Base-by-base conservation (phyloP, 1,140 invertebrate genomes). In the Berghia stephanieae region DNA sequence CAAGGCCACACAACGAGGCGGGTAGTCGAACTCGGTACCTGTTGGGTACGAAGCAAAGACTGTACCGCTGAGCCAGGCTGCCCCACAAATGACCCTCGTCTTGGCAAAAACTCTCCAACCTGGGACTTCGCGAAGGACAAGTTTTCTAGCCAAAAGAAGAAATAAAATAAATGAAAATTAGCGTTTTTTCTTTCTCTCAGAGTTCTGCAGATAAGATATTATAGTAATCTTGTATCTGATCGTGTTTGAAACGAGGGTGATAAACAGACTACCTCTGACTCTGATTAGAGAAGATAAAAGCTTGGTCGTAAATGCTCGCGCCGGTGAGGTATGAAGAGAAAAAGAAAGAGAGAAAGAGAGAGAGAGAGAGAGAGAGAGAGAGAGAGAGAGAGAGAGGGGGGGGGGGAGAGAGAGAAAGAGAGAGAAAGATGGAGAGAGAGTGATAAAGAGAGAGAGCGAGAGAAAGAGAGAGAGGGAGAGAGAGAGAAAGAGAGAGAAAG, bases 371-470 rank as follows among this genome's bases (percentile, higher is more conserved):
- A 42, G 38, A 66, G 38, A 66, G 16, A 75, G 38, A 66, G 38
- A 46, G 38, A 75, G 34, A 75, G 38, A 40, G 38, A 75, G 73
- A 66, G 38, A 43, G 43, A 66, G 18, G 67, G 38, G 46, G 24
- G 67, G 55, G 43, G 24, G 46, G 38, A 75, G 18, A 75, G 38
- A 66, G n/a, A 75, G 73, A 75, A 24, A 43, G 60, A 75, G 3
- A 75, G 60, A 66, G 1, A 75, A 36, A 66, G 8, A 75, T 55
- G 67, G 8, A 31, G 60, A 66, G 8, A 44, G 40, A 75, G 34
- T 31, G 60, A 66, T 27, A 68, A 44, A 76, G 43, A 52, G 63
- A 76, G 0, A 76, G 63, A 68, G 24, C 67, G 74, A 76, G 24
- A 52, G 63, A 68, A 0, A 76, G 63, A 68, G 24, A 76, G 74